Evolutionary conservation across 2,113 vertebrate species (phyloP), one percentile per base, ranked within the genome.

Genomic region (Rissa tridactyla): DNA sequence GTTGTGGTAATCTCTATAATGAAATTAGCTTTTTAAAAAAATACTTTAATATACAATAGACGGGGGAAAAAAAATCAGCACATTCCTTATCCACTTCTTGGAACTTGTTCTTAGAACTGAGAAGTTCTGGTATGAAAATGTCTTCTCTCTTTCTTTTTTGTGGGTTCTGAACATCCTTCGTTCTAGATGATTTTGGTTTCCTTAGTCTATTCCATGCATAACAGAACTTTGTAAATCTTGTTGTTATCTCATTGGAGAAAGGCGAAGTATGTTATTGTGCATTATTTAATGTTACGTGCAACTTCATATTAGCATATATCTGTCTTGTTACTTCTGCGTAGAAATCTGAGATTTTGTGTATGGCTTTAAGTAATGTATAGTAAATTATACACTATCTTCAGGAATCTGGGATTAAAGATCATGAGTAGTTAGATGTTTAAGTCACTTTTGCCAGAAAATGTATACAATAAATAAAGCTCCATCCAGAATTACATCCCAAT

Each of bases 401-500:
- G 62, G 40, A 89, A 68, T 84, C 61, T 44, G 21, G 36, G 32
- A 75, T 90, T 86, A 82, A 87, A 84, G 26, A 64, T 51, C 46
- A 69, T 57, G 52, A 60, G 34, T 79, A 91, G 22, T 89, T 72
- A 79, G 23, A 76, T 72, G 36, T 70, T 90, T 69, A 61, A 82
- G 20, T 86, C 27, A 78, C 42, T 93, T 89, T 46, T 94, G 27
- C n/a, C 49, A 85, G 73, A 80, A 97, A 95, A 94, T 73, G 15
- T 90, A 91, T 87, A 80, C 14, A 76, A 77, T 87, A 94, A 95
- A 86, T 79, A 76, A 89, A 89, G 16, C 26, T 92, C 51, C 26
- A 82, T 89, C 52, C 51, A 87, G 69, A 95, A 77, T 93, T 95
- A 29, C 66, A 86, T 94, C 30, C 70, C 32, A 83, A 34, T 96